phyloP scores from a whole-genome alignment of 2,888 invertebrate genomes.

The Ophion costatus region DNA sequence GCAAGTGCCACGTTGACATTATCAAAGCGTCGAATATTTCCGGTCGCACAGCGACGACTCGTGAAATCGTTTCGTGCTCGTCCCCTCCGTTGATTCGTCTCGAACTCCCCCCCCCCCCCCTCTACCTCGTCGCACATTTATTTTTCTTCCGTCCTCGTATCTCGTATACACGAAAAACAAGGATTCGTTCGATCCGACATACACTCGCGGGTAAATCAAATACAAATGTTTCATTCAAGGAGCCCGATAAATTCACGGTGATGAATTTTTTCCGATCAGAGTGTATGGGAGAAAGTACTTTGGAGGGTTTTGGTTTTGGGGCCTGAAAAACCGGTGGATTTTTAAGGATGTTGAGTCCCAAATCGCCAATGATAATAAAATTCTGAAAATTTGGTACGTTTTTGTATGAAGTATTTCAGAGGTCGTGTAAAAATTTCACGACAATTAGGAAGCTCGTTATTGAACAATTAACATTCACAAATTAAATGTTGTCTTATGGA shows the following conservation, averaged over 20 bases:
- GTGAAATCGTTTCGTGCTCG: slow-evolving; percentile 22
- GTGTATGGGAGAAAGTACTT: no score
- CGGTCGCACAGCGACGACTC: slow-evolving; percentile 35
- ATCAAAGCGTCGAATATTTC: slow-evolving; percentile 58
- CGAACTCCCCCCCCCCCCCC: background rate
- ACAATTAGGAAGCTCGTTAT: no score
- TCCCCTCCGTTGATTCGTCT: slow-evolving; percentile 10
- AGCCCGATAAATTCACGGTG: background rate
- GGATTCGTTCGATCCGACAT: background rate
- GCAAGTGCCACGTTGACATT: slow-evolving; percentile 58
- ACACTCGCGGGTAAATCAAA: background rate
- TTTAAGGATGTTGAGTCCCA: no score
- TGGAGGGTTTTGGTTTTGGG: no score
- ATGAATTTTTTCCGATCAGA: no score
- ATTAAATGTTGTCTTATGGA: no score
- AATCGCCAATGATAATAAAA: no score
- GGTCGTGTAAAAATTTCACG: no score
- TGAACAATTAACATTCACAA: no score
- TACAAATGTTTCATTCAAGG: background rate
- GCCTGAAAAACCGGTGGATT: no score
- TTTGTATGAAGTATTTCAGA: no score
- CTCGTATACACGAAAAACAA: background rate
- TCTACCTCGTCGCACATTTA: background rate
- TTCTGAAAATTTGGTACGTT: no score
- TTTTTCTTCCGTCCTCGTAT: slow-evolving; percentile 8